Evolutionary conservation across 2,797 vertebrate species (phyloP).

Genomic region (Poeciliopsis turneri): DNA sequence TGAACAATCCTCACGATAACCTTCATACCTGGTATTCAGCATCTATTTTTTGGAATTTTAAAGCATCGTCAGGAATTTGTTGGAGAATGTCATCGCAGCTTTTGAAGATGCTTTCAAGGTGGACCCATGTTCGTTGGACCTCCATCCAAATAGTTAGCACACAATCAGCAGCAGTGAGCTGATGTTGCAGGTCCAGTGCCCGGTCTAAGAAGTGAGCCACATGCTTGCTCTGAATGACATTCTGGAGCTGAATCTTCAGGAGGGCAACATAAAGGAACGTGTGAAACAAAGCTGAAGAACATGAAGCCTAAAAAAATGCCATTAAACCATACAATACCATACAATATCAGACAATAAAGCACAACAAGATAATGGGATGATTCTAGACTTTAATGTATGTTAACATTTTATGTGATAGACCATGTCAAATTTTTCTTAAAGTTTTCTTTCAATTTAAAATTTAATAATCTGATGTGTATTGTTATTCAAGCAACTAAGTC

Average conservation of each 20-base stretch:
- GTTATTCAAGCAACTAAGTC: neutral
- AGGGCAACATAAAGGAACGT: slow-evolving; percentile 22
- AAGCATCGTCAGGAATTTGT: slow-evolving; percentile 80
- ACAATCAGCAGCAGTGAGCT: slow-evolving; percentile 76
- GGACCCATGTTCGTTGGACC: slow-evolving; percentile 79
- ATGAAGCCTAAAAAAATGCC: slow-evolving; percentile 11
- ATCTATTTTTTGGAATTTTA: slow-evolving; percentile 80
- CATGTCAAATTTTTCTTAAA: neutral
- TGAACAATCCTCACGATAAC: neutral
- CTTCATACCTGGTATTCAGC: slow-evolving; percentile 82
- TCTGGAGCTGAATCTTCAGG: slow-evolving; percentile 83
- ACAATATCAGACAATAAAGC: too few species aligned
- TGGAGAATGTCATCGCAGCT: slow-evolving; percentile 81
- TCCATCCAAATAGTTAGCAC: slow-evolving; percentile 84
- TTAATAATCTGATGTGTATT: neutral
- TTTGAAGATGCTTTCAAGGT: slow-evolving; percentile 85
- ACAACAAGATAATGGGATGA: neutral
- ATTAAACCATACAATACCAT: slow-evolving; percentile 6
- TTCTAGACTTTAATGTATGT: neutral
- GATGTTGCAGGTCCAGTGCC: slow-evolving; percentile 80
- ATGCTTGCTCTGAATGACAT: slow-evolving; percentile 81
- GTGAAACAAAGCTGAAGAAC: neutral
- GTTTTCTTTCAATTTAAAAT: neutral
- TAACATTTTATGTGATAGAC: neutral
- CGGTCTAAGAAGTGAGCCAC: slow-evolving; percentile 81